Evolutionary conservation across 2,113 vertebrate species (phyloP).

Genomic region (Prunella fulvescens): DNA sequence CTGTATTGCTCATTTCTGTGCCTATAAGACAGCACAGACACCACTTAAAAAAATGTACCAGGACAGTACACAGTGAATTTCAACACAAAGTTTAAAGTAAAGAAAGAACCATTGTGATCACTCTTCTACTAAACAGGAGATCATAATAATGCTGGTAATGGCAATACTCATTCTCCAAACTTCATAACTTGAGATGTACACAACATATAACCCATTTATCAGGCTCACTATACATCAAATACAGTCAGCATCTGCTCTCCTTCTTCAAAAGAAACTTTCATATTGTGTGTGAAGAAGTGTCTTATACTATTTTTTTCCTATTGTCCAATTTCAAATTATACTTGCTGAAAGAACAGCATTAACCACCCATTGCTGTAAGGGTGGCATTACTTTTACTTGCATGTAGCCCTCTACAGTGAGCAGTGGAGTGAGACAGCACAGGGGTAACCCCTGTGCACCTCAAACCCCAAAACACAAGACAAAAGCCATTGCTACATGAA

Average conservation of each 20-base stretch:
- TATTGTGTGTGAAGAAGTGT: background rate
- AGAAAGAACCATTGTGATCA: background rate
- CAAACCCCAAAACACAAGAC: background rate
- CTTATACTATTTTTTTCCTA: background rate
- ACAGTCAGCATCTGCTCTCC: background rate
- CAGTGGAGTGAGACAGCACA: background rate
- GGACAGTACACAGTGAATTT: background rate
- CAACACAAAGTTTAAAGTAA: background rate
- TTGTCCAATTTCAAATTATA: background rate
- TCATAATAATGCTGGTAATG: background rate
- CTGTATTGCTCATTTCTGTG: background rate
- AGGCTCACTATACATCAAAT: background rate
- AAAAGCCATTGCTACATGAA: background rate
- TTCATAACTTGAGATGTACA: background rate
- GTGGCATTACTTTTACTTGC: background rate
- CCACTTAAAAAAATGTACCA: background rate
- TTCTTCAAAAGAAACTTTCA: background rate
- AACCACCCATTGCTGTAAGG: background rate
- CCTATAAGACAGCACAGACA: background rate
- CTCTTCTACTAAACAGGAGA: background rate
- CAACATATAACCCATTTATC: background rate
- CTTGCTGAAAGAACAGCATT: background rate
- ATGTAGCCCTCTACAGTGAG: background rate
- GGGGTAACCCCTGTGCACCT: fast-evolving
- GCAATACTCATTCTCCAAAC: background rate